Evolutionary conservation across 1,140 invertebrate species (phyloP).

Genomic region (Dreissena rostriformis): DNA sequence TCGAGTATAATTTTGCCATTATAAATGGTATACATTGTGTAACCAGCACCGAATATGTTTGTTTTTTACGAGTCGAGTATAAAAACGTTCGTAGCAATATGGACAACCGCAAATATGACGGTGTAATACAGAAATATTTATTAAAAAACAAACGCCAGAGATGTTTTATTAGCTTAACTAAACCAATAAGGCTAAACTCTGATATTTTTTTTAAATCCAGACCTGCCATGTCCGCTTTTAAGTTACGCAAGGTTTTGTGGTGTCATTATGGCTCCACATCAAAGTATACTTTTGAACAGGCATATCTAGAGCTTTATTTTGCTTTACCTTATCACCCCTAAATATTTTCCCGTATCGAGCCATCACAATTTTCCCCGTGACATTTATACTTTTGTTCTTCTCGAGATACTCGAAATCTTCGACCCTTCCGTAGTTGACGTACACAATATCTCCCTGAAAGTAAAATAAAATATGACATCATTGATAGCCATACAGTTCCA

Average conservation of each 20-base stretch:
- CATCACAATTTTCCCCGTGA: constrained; percentile 81
- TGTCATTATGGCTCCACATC: constrained; percentile 2
- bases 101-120: too few relatives aligned
- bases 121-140: too few relatives aligned
- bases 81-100: too few relatives aligned
- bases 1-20: not conserved
- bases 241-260: not conserved
- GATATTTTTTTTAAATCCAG: not conserved
- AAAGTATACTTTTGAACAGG: not conserved
- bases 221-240: not conserved
- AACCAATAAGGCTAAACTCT: not conserved
- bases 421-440: constrained; percentile 82
- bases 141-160: too few relatives aligned
- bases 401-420: constrained; percentile 82
- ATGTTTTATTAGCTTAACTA: too few relatives aligned
- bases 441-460: constrained; percentile 77
- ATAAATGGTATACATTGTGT: not conserved
- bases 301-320: not conserved
- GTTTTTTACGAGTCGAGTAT: not conserved
- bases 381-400: constrained; percentile 66
- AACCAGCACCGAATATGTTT: too few relatives aligned
- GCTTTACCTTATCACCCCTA: constrained; percentile 81
- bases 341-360: constrained; percentile 83
- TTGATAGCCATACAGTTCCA: too few relatives aligned
- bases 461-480: too few relatives aligned